Conservation (phyloP, 2,113 vertebrate genomes). For the Neomonachus schauinslandi region DNA sequence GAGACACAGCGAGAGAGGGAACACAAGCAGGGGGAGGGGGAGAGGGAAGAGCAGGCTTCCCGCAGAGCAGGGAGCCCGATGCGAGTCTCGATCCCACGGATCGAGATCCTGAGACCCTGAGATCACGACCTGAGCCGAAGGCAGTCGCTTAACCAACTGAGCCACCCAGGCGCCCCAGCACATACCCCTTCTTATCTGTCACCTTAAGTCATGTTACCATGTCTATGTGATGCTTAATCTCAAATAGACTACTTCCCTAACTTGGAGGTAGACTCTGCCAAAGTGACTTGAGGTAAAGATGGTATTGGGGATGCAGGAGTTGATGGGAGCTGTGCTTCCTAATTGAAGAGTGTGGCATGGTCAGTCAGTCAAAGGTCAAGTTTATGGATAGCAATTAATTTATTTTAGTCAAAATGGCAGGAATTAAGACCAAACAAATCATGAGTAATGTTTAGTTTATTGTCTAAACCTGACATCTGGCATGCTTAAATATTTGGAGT, state of each 20-base stretch:
- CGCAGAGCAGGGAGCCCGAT: too few relatives aligned
- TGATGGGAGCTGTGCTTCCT: neutral
- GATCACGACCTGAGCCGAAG: too few relatives aligned
- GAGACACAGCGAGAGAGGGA: too few relatives aligned
- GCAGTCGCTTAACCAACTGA: too few relatives aligned
- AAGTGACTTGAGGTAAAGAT: neutral
- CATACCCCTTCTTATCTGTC: neutral
- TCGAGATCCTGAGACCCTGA: too few relatives aligned
- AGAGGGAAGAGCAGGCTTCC: too few relatives aligned
- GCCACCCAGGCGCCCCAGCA: too few relatives aligned
- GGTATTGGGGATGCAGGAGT: neutral
- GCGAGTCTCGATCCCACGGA: too few relatives aligned
- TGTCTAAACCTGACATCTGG: neutral
- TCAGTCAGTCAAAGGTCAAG: neutral
- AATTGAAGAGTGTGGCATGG: neutral
- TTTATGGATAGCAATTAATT: neutral
- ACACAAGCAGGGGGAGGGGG: too few relatives aligned
- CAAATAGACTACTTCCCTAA: neutral
- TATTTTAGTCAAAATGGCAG: neutral
- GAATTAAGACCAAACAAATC: neutral
- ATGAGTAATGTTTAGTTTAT: neutral
- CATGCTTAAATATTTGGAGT: neutral
- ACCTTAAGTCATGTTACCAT: neutral
- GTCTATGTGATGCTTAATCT: neutral
- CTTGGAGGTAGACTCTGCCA: neutral